Evolutionary conservation across 2,888 invertebrate species (phyloP), one percentile per base, ranked within the genome.

Genomic region (Glyphotaelius pellucidus): DNA sequence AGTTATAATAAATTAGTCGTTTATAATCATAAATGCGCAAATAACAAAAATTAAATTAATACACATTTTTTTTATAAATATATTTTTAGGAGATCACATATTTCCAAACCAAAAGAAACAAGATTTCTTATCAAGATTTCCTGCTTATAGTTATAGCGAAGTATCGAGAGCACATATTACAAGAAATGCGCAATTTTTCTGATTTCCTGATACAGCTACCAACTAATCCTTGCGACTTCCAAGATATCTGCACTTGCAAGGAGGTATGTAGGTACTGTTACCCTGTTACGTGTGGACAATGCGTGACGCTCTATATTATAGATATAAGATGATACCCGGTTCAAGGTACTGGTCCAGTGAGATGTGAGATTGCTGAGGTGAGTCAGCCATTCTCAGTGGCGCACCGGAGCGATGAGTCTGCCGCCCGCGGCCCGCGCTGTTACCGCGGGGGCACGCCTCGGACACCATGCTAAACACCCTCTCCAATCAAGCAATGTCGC

Each of bases 401-500:
- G 81, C 81, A 83, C 32, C 81, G 32, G 81, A 83, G 81, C 81
- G 81, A 83, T 83, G 81, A 83, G 32, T 83, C 81, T 3, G 25
- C 32, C 15, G 81, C 81, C 81, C 32, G 81, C 2, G 81, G 81
- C 1, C 32, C 32, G 7, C 5, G 12, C 32, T 15, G 14, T 31
- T 83, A 83, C 81, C 81, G 81, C 32, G 15, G 81, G 67, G 67
- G 67, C 67, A 67, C 9, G 67, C 67, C 67, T 67, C 25, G 25
- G 25, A 9, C 9, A 25, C 67, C 25, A 25, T 4, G 25, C 67
- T 67, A 9, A 67, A 67, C 67, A 25, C 67, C 25, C 67, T 67
- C 25, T 25, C 7, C 67, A 67, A 25, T 67, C 25, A n/a, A 67
- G 25, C 67, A 67, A 67, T 67, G 67, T 67, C 25, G 25, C 67